These are phyloP conservation scores for Drosophila willistoni DNA, from an alignment of 1,140 invertebrate genomes.

Conservation along the genomic window DNA sequence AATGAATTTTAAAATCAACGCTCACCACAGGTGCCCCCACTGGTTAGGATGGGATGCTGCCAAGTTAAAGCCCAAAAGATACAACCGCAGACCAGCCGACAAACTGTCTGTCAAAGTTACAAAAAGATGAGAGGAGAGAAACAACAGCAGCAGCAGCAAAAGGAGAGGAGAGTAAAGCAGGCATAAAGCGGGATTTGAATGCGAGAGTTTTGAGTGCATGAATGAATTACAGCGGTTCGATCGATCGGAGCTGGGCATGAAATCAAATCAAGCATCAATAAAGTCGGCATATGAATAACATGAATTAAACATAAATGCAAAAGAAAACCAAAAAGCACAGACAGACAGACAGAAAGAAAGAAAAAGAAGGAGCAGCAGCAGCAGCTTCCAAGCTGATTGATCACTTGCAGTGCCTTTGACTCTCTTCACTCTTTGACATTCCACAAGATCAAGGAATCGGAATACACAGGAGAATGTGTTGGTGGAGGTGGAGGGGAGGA, in stretches of 20 bases:
- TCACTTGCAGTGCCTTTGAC: slow-evolving; percentile 51
- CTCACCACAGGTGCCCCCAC: slow-evolving; percentile 72
- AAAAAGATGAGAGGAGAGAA: slow-evolving; percentile 7
- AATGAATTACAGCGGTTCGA: slow-evolving; percentile 68
- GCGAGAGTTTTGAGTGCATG: slow-evolving; percentile 68
- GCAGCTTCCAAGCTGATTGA: slow-evolving; percentile 61
- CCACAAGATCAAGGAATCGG: slow-evolving; percentile 11
- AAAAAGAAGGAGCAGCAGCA: neutral
- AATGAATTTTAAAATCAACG: slow-evolving; percentile 83
- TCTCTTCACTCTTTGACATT: slow-evolving; percentile 27
- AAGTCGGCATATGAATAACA: slow-evolving; percentile 81
- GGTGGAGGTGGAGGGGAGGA: neutral
- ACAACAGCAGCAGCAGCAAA: neutral
- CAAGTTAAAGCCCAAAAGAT: slow-evolving; percentile 21
- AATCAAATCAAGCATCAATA: slow-evolving; percentile 81
- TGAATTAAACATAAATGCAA: slow-evolving; percentile 82
- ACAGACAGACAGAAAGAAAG: neutral
- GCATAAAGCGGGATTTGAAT: slow-evolving; percentile 53
- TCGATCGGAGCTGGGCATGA: slow-evolving; percentile 30
- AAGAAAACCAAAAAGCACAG: slow-evolving; percentile 27
- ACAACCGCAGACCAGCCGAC: slow-evolving; percentile 47
- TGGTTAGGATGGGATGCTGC: slow-evolving; percentile 32
- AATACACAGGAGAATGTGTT: slow-evolving; percentile 10
- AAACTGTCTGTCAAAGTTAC: slow-evolving; percentile 79
- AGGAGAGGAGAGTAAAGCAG: neutral